Conservation (phyloP, 2,888 invertebrate genomes). For the Platyscelio sp. region DNA sequence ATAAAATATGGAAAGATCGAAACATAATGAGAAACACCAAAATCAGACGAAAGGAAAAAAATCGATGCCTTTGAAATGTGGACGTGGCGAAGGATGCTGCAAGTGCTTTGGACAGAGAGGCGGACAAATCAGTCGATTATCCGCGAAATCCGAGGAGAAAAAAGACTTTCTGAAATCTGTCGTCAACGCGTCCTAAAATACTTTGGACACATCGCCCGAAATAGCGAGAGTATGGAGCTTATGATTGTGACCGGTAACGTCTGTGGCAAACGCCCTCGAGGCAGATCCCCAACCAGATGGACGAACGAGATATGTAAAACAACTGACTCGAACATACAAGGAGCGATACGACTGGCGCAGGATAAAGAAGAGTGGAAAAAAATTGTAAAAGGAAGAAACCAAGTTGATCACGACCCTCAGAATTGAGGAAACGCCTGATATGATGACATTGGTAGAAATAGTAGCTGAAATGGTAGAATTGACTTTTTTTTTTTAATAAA, state of each 20-base stretch:
- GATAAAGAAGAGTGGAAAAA: not conserved
- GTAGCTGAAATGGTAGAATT: too few relatives aligned
- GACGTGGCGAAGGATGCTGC: not conserved
- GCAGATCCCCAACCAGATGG: not conserved
- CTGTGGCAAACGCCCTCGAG: not conserved
- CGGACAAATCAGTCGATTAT: not conserved
- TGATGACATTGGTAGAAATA: too few relatives aligned
- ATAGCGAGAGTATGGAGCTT: not conserved
- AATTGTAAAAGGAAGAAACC: too few relatives aligned
- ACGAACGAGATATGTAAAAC: not conserved
- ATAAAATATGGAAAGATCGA: not conserved
- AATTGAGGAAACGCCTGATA: too few relatives aligned
- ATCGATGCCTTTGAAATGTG: constrained; percentile 2
- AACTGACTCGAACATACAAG: not conserved
- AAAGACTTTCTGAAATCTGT: not conserved
- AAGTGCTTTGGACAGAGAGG: not conserved
- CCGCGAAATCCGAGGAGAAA: not conserved
- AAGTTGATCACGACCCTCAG: too few relatives aligned
- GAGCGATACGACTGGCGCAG: not conserved
- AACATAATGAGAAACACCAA: not conserved
- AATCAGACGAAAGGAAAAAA: not conserved
- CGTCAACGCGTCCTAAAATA: not conserved
- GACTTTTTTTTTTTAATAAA: too few relatives aligned
- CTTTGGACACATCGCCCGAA: not conserved
- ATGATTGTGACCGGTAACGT: not conserved